Evolutionary conservation across 2,113 vertebrate genomes (phyloP), one percentile per base, ranked within the genome.

Genomic region (Saguinus imperator): DNA sequence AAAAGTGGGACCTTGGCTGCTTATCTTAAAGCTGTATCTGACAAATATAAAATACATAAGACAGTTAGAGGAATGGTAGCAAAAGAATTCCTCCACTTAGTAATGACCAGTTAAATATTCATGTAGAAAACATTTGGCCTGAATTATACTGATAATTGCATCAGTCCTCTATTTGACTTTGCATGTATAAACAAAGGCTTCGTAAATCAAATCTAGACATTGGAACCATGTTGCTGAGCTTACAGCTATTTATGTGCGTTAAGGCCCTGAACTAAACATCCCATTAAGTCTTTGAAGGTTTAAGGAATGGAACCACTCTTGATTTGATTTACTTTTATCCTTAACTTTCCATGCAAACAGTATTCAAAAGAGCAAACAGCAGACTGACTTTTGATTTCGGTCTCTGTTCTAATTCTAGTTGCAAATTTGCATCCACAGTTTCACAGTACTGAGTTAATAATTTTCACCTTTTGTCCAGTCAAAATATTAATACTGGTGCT

Each of bases 381-480:
- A 72, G 17, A 37, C 57, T 50, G 43, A 48, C 25, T 88, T 94
- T 87, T 55, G 32, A 43, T 94, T 18, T 73, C 21, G 37, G 55
- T n/a, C 84, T 91, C 16, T 89, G 80, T 82, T 96, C 50, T 68
- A 80, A 94, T 87, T 94, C 52, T 40, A 84, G 72, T 68, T 85
- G 45, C 68, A 93, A 92, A 91, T 95, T 92, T 77, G 35, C 20
- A 72, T 85, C 10, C 29, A 29, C 84, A 35, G n/a, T 77, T 97
- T 92, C 43, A 72, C 48, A 73, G 85, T 66, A 77, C 58, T 90
- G 87, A 72, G n/a, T 91, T 94, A 95, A 94, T 81, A n/a, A 48
- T 40, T 92, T 96, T 95, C 21, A 4, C 48, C 16, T 88, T 97
- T 85, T 96, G 48, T 29, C 45, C 77, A 77, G 50, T 96, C 79